These are phyloP conservation scores for Hippocampus abdominalis DNA, from an alignment of 2,113 vertebrate genomes.

Conservation along the genomic window DNA sequence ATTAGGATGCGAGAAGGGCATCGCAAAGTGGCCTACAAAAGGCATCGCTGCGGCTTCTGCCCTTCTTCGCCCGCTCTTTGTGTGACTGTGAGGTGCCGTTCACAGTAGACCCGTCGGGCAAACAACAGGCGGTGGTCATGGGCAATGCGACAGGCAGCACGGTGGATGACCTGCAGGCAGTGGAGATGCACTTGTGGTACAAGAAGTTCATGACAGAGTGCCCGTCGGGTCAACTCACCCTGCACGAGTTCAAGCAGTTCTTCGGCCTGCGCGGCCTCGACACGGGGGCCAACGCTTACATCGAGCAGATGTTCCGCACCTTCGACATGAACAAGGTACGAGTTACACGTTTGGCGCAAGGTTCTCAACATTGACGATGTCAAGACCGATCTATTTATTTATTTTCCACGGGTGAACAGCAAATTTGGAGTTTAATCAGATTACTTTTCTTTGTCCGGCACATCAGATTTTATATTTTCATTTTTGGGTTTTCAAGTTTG, in stretches of 20 bases:
- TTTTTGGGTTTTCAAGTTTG: no score
- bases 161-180: conserved; percentile 84
- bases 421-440: no score
- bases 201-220: conserved; percentile 93
- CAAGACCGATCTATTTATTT: no score
- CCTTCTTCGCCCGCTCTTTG: conserved; percentile 40
- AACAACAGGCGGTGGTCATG: conserved; percentile 57
- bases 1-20: conserved; percentile 47
- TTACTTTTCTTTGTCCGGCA: no score
- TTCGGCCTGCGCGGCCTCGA: conserved; percentile 84
- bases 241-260: conserved; percentile 91
- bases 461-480: no score
- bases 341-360: not conserved
- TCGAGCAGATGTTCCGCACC: conserved; percentile 90
- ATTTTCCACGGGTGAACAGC: no score
- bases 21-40: conserved; percentile 55
- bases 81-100: conserved; percentile 68
- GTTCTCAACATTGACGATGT: no score
- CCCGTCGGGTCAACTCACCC: conserved; percentile 86
- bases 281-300: conserved; percentile 82
- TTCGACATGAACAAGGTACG: conserved; percentile 94
- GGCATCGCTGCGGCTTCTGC: not conserved
- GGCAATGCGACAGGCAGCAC: conserved; percentile 79
- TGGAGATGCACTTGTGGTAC: conserved; percentile 92
- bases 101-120: conserved; percentile 67